phyloP scores from a whole-genome alignment of 1,140 invertebrate species.

The Drosophila triauraria region DNA sequence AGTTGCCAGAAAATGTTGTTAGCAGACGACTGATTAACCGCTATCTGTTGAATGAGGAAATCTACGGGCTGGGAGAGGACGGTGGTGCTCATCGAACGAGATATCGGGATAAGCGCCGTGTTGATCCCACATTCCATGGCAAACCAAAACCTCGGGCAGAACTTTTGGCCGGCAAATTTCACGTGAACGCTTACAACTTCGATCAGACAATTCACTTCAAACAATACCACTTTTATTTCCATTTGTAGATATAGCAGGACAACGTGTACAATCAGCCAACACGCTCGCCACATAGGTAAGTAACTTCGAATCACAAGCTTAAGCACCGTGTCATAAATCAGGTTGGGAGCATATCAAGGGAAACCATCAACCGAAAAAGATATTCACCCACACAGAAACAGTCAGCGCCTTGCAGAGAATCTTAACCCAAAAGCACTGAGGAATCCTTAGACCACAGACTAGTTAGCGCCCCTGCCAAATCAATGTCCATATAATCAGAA shows the following conservation, averaged over 20 bases:
- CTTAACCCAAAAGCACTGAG: slow-evolving; percentile 17
- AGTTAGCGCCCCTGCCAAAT: slow-evolving; percentile 12
- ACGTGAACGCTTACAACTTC: slow-evolving; percentile 69
- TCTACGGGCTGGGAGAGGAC: slow-evolving; percentile 40
- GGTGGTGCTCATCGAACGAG: no score
- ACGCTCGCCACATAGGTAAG: slow-evolving; percentile 85
- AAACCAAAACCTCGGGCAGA: slow-evolving; percentile 87
- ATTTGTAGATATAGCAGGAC: slow-evolving; percentile 76
- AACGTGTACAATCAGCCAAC: slow-evolving; percentile 80
- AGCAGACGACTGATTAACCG: slow-evolving; percentile 62
- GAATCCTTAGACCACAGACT: slow-evolving; percentile 11
- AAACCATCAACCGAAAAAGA: slow-evolving; percentile 12
- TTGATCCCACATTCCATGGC: slow-evolving; percentile 85
- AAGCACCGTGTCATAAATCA: slow-evolving; percentile 1
- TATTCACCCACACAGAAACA: slow-evolving; percentile 25
- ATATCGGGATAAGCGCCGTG: slow-evolving; percentile 53
- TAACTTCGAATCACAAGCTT: slow-evolving; percentile 3
- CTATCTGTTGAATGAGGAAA: slow-evolving; percentile 51
- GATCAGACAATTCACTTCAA: slow-evolving; percentile 80
- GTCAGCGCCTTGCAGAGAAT: slow-evolving; percentile 29
- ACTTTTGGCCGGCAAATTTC: slow-evolving; percentile 85
- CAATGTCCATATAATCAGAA: slow-evolving; percentile 10
- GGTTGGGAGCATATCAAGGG: slow-evolving; percentile 6
- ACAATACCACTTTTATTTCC: not conserved
- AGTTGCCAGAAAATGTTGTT: slow-evolving; percentile 36